Evolutionary conservation across 2,888 invertebrate species (phyloP).

Genomic region (Dyspetes luteomarginatus): DNA sequence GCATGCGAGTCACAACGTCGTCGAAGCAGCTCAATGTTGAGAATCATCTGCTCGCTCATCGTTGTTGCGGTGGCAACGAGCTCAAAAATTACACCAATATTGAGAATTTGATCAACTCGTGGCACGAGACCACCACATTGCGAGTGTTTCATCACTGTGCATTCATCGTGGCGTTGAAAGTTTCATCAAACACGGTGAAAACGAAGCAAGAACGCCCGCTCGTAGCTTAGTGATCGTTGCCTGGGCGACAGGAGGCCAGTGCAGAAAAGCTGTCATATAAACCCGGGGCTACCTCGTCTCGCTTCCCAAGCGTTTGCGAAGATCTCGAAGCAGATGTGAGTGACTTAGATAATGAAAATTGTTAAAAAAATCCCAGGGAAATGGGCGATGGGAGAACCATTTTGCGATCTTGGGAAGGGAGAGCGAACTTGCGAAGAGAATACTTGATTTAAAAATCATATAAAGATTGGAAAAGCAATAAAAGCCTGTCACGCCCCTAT

Average conservation of each 20-base stretch:
- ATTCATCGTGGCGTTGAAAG: background rate
- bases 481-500: too few relatives aligned
- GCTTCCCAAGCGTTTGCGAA: too few relatives aligned
- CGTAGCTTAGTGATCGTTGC: slow-evolving; percentile 16
- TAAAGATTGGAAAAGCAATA: too few relatives aligned
- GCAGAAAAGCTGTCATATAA: background rate
- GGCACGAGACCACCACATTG: background rate
- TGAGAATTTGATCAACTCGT: background rate
- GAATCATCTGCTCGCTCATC: background rate
- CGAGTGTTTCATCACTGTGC: background rate
- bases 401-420: background rate
- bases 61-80: slow-evolving; percentile 12
- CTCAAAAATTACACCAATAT: slow-evolving; percentile 3
- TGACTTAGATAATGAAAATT: background rate
- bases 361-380: background rate
- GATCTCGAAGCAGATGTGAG: background rate
- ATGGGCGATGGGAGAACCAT: background rate
- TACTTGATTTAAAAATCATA: too few relatives aligned
- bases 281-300: background rate
- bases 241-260: background rate
- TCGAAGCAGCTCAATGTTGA: slow-evolving; percentile 20
- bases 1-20: slow-evolving; percentile 50
- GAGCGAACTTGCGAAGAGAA: too few relatives aligned
- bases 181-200: background rate
- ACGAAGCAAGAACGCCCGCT: slow-evolving; percentile 9